Base-by-base conservation (phyloP, 2,888 invertebrate genomes). In the Sarcophaga variegata region DNA sequence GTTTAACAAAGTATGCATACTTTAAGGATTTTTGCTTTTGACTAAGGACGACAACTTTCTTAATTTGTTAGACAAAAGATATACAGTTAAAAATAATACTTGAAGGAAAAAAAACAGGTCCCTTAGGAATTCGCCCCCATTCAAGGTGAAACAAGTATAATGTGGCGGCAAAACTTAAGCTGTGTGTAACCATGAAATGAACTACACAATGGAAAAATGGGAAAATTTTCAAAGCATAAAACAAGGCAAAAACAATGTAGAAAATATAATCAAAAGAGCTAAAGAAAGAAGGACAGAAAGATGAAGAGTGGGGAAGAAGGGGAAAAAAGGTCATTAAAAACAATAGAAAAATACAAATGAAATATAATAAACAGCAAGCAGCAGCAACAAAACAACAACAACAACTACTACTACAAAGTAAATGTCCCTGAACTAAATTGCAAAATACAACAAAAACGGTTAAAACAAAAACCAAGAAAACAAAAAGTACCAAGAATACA, bases 361-460 rank as follows among this genome's bases (percentile, higher is more conserved):
- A 69, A 76, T 72, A 72, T 71, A 83, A 83, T 74, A 81, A 67
- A 82, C 77, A 86, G 49, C 49, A 22, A 49, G 60, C 27, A 72
- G n/a, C 6, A 80, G 20, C 54, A 63, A 72, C 69, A 83, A 37
- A 37, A 10, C 37, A 2, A 10, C 37, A 37, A 10, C 37, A 37
- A 2, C 37, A 22, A 22, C 22, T 1, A 77, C 75, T 83, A 81
- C 77, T 69, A 69, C 75, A 74, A 78, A 81, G 66, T 83, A 83
- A 83, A 78, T 85, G 88, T 85, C 89, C 89, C 71, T 89, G 89
- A 89, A 88, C 89, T 87, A 85, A 88, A 89, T 89, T 79, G 64
- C 45, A 62, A 77, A 78, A 84, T 45, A 72, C n/a, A 80, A 85
- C 77, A 59, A 59, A 76, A 77, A 72, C 47, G 69, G 70, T 63